A percentile compares a stretch with the other conserved stretches of the same genome.
Conservation (phyloP, 2,888 invertebrate species). For the Arctia plantaginis region DNA sequence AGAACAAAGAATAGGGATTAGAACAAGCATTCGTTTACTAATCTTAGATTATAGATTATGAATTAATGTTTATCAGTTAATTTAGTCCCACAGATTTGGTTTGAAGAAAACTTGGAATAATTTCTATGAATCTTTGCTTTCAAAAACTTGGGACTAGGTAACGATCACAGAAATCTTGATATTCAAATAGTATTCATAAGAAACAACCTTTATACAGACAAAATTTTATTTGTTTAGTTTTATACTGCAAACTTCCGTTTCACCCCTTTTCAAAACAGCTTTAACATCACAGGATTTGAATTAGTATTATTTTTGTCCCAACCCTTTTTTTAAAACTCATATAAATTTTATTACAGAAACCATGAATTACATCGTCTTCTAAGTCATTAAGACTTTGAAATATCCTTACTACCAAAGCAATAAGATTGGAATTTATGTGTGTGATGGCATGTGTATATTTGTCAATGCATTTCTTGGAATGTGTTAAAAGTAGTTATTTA, state of each 20-base stretch:
- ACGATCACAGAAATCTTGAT: neutral
- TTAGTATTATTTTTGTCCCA: conserved; percentile 54
- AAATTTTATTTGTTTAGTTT: neutral
- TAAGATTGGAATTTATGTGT: conserved; percentile 25
- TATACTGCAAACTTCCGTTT: conserved; percentile 12
- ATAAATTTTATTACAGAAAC: conserved; percentile 56
- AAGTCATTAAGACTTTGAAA: conserved; percentile 18
- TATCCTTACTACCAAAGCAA: conserved; percentile 22
- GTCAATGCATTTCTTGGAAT: conserved; percentile 63
- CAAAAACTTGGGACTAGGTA: conserved; percentile 26
- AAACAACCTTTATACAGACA: neutral
- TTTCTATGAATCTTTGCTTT: conserved; percentile 36
- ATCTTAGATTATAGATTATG: conserved; percentile 53
- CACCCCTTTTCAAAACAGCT: conserved; percentile 43
- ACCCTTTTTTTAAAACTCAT: conserved; percentile 47
- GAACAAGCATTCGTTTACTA: conserved; percentile 38
- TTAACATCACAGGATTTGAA: conserved; percentile 58
- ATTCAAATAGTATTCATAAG: neutral
- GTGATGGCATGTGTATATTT: conserved; percentile 45
- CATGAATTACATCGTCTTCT: conserved; percentile 48
- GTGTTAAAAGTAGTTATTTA: conserved; percentile 67
- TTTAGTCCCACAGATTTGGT: conserved; percentile 41
- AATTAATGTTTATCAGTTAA: conserved; percentile 53
- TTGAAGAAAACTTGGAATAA: conserved; percentile 25
- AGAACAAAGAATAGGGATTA: conserved; percentile 52